phyloP scores from a whole-genome alignment of 2,113 vertebrate genomes.

The Megaceryle torquata region DNA sequence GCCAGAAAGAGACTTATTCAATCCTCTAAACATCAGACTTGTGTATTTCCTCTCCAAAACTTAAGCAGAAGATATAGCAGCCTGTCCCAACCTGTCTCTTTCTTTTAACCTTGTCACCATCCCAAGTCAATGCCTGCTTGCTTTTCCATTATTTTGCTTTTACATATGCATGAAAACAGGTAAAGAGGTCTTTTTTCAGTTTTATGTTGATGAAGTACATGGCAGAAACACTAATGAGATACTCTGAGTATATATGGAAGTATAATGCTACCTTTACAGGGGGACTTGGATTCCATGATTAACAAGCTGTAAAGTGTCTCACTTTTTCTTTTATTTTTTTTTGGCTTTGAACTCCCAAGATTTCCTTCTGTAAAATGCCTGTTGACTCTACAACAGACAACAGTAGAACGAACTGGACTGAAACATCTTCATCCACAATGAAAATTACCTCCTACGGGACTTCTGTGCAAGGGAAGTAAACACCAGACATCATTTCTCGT shows the following conservation, averaged over 20 bases:
- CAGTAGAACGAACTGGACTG: neutral
- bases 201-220: neutral
- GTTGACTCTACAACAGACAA: neutral
- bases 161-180: neutral
- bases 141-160: neutral
- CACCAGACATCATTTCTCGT: fast-evolving
- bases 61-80: neutral
- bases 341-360: neutral
- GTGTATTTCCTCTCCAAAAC: neutral
- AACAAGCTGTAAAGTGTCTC: neutral
- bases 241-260: neutral
- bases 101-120: neutral
- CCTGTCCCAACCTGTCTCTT: neutral
- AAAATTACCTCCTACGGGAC: neutral
- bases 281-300: neutral
- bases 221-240: neutral
- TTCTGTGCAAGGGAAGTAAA: neutral
- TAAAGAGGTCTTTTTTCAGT: neutral
- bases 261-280: neutral
- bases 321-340: neutral
- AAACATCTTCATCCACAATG: neutral
- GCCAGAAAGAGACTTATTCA: neutral
- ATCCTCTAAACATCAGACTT: neutral
- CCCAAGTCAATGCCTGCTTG: neutral
- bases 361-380: neutral